These are phyloP conservation scores for Triplophysa rosa DNA, from an alignment of 2,113 vertebrate species.

Conservation along the genomic window DNA sequence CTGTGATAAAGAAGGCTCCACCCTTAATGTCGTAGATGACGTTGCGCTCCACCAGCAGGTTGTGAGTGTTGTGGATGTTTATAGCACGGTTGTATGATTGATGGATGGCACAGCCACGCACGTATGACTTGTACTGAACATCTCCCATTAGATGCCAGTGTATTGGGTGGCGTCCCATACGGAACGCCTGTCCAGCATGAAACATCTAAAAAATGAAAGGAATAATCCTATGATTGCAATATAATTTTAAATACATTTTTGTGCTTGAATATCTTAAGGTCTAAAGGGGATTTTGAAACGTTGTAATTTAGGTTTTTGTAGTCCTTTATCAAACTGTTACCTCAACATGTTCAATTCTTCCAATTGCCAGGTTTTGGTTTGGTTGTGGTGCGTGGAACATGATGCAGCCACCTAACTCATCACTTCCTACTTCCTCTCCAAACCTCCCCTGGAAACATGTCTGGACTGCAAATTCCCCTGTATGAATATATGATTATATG, in stretches of 20 bases:
- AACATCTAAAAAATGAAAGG: constrained; percentile 68
- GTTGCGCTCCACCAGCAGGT: constrained; percentile 81
- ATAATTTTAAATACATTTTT: neutral
- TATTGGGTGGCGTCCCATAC: constrained; percentile 83
- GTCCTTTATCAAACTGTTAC: constrained; percentile 62
- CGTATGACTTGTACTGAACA: constrained; percentile 78
- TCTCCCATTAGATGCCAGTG: constrained; percentile 86
- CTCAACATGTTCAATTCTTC: constrained; percentile 83
- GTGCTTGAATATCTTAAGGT: too few relatives aligned
- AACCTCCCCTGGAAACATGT: constrained; percentile 86
- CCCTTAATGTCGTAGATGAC: constrained; percentile 85
- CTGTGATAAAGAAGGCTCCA: constrained; percentile 87
- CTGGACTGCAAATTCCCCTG: constrained; percentile 87
- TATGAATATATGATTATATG: neutral
- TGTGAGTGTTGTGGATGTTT: constrained; percentile 85
- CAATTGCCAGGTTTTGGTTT: constrained; percentile 71
- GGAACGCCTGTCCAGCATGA: constrained; percentile 84
- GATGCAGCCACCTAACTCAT: constrained; percentile 84
- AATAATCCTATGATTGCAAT: neutral
- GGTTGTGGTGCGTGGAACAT: constrained; percentile 83
- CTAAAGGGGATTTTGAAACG: too few relatives aligned
- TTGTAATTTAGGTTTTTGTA: neutral
- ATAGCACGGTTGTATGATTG: constrained; percentile 84
- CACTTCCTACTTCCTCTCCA: constrained; percentile 84
- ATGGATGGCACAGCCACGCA: constrained; percentile 82